Evolutionary conservation across 2,113 vertebrate genomes (phyloP), one percentile per base, ranked within the genome.

Genomic region (Harpagus bidentatus): DNA sequence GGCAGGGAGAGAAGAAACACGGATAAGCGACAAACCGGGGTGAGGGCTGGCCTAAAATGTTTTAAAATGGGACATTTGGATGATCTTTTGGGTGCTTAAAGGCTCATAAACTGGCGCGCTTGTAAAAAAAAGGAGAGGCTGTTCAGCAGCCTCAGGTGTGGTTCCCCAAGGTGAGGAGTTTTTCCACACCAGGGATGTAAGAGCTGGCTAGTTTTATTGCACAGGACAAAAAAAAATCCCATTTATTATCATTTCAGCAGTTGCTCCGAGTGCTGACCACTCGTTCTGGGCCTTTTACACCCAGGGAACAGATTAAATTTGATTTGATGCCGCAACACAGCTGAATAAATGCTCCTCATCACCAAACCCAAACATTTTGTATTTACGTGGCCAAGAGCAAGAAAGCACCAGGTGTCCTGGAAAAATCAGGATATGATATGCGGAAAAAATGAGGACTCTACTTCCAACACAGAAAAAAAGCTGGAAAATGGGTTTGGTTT

Each of bases 261-360:
- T 7, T 19, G 48, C 47, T 82, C 38, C 0, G 0, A 66, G 73
- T 0, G 0, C 31, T 25, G 48, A 61, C 2, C 0, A 3, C 77
- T 65, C 36, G 0, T 36, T 48, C 28, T 8, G 65, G 55, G 74
- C 32, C 45, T 17, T 18, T 76, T 6, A 28, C 13, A 45, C 20
- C n/a, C 73, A 43, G 31, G 28, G 21, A 89, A 81, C 6, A 13
- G 26, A 19, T 50, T n/a, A 23, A 55, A 89, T 4, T 8, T 16
- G 20, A 15, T 11, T 16, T 4, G 5, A 19, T 12, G 56, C 45
- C 53, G 45, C 36, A 52, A 29, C 16, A 10, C 61, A 31, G 19
- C 36, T 16, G 59, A 69, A 72, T 16, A 56, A 84, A 77, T 2
- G 16, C 11, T 83, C 40, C 36, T 2, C 0, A 1, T 50, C 31